Evolutionary conservation across 53 echinoderm and acorn worm species (phyloP).

Genomic region (Mesocentrotus franciscanus): DNA sequence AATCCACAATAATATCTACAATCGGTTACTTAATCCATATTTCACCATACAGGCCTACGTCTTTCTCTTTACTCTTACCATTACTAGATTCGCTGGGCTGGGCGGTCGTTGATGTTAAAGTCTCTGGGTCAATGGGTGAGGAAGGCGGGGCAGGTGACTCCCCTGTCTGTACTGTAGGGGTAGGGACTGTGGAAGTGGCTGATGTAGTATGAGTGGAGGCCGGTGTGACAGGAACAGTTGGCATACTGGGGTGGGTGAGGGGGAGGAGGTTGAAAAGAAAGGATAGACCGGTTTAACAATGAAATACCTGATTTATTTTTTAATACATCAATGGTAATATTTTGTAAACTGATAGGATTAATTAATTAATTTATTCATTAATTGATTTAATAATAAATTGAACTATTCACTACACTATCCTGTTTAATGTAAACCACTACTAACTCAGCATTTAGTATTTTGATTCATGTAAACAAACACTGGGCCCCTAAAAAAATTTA

Average conservation of each 20-base stretch:
- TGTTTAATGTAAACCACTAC: too few relatives aligned
- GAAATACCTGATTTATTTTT: background rate
- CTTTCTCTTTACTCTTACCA: slow-evolving; percentile 63
- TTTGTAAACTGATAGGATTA: too few relatives aligned
- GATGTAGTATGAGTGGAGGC: slow-evolving; percentile 52
- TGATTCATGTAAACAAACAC: too few relatives aligned
- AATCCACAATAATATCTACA: too few relatives aligned
- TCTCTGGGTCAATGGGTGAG: slow-evolving; percentile 49
- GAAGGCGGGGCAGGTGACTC: slow-evolving; percentile 42
- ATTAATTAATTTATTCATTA: too few relatives aligned
- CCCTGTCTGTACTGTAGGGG: slow-evolving; percentile 55
- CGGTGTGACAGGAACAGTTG: background rate
- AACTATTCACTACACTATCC: too few relatives aligned
- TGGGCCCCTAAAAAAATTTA: too few relatives aligned
- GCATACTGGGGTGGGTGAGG: background rate
- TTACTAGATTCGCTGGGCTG: slow-evolving; percentile 76
- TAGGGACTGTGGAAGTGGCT: slow-evolving; percentile 53
- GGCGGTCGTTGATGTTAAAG: slow-evolving; percentile 7
- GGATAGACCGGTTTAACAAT: background rate
- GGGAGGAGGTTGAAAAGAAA: background rate
- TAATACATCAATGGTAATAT: too few relatives aligned
- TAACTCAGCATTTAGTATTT: too few relatives aligned
- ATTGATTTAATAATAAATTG: too few relatives aligned
- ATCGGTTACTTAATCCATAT: too few relatives aligned
- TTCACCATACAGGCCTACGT: too few relatives aligned